Percentiles rank a stretch among this genome's conserved stretches.
These are phyloP conservation scores for Hoplodrina blanda DNA, from an alignment of 2,888 invertebrate species.

Conservation along the genomic window DNA sequence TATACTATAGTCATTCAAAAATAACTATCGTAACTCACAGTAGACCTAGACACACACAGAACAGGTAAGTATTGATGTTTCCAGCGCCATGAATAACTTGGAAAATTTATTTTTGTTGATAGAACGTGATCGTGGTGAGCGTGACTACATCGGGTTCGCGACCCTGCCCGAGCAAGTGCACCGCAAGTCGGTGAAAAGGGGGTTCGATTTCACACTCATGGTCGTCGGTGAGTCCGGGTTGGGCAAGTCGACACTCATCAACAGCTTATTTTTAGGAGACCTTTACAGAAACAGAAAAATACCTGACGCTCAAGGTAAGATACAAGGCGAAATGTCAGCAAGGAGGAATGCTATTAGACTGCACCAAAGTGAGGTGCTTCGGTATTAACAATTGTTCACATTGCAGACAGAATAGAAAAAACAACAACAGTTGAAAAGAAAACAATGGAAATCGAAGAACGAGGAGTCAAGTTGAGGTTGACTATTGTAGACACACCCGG, in stretches of 20 bases:
- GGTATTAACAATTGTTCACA: slow-evolving; percentile 14
- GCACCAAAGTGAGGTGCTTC: neutral
- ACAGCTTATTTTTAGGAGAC: slow-evolving; percentile 98
- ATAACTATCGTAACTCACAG: neutral
- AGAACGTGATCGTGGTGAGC: slow-evolving; percentile 91
- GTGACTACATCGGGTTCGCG: slow-evolving; percentile 98
- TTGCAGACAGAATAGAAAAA: slow-evolving; percentile 92
- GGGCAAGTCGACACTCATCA: slow-evolving; percentile 98
- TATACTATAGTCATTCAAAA: slow-evolving; percentile 17
- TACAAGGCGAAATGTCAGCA: neutral
- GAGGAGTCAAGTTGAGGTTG: slow-evolving; percentile 96
- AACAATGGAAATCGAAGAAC: slow-evolving; percentile 98
- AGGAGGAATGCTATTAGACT: neutral
- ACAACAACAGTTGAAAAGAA: slow-evolving; percentile 94
- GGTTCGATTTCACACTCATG: slow-evolving; percentile 99
- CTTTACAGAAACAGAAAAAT: slow-evolving; percentile 96
- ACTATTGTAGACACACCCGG: slow-evolving; percentile 99
- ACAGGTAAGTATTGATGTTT: slow-evolving; percentile 1
- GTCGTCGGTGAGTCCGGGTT: slow-evolving; percentile 98
- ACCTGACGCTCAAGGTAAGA: slow-evolving; percentile 92
- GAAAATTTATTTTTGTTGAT: slow-evolving; percentile 58
- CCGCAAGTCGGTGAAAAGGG: slow-evolving; percentile 98
- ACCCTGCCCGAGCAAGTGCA: slow-evolving; percentile 99
- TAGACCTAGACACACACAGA: no score
- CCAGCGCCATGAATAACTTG: slow-evolving; percentile 22